A percentile compares a stretch with the other conserved stretches of the same genome.
These are phyloP conservation scores for Hemichromis elongatus DNA, from an alignment of 2,113 vertebrate genomes.

Conservation along the genomic window DNA sequence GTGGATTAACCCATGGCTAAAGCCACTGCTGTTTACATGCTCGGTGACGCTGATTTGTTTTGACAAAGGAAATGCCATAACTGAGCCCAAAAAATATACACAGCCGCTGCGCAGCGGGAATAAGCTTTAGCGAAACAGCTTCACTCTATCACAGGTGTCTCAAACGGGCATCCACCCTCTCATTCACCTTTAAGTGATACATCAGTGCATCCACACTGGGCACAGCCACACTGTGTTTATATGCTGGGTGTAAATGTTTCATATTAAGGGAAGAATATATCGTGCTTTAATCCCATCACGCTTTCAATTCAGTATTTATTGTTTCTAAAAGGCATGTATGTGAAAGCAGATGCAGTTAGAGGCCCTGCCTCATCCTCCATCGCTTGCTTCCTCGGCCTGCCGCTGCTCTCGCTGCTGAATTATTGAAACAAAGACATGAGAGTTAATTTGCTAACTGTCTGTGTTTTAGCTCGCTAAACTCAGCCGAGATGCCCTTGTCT, in stretches of 20 bases:
- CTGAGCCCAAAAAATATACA: slow-evolving; percentile 55
- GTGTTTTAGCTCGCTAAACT: slow-evolving; percentile 71
- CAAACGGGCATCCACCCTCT: background rate
- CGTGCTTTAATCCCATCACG: background rate
- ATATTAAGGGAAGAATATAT: slow-evolving; percentile 16
- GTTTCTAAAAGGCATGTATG: background rate
- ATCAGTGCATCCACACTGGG: background rate
- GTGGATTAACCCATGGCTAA: slow-evolving; percentile 52
- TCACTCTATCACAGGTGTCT: slow-evolving; percentile 34
- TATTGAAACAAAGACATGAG: slow-evolving; percentile 72
- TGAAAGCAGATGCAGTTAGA: slow-evolving; percentile 9
- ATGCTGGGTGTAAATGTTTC: slow-evolving; percentile 18
- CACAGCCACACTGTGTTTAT: background rate
- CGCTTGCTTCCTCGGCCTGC: slow-evolving; percentile 34
- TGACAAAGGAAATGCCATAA: slow-evolving; percentile 58
- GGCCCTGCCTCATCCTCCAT: slow-evolving; percentile 12
- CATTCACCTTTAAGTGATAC: slow-evolving; percentile 3
- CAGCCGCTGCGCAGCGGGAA: slow-evolving; percentile 34
- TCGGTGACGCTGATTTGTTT: slow-evolving; percentile 54
- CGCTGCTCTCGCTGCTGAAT: slow-evolving; percentile 52
- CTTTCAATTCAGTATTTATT: background rate
- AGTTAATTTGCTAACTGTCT: slow-evolving; percentile 75
- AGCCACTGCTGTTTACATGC: slow-evolving; percentile 39
- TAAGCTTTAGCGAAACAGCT: slow-evolving; percentile 26
- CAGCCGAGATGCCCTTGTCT: slow-evolving; percentile 59